phyloP scores from a whole-genome alignment of 2,797 vertebrate genomes.

The Lindbergichthys nudifrons region DNA sequence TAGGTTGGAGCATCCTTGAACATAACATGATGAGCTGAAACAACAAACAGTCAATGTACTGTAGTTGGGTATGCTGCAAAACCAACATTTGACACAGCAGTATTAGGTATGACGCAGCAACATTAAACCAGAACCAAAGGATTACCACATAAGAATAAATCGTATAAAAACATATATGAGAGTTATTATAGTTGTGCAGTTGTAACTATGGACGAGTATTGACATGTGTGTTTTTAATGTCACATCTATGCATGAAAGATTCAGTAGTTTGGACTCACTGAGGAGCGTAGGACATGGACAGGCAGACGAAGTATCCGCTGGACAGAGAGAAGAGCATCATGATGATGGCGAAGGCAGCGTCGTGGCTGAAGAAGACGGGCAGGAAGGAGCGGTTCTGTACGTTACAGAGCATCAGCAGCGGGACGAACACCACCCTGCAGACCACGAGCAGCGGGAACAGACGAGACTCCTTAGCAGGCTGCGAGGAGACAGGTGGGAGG shows the following conservation, averaged over 20 bases:
- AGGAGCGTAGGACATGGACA: constrained; percentile 90
- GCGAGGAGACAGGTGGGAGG: not conserved
- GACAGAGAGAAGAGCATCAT: constrained; percentile 88
- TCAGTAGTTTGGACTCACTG: constrained; percentile 77
- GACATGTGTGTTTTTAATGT: not conserved
- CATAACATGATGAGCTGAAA: not conserved
- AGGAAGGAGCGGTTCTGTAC: constrained; percentile 77
- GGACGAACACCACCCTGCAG: constrained; percentile 86
- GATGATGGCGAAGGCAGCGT: constrained; percentile 81
- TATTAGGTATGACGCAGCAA: too few species aligned
- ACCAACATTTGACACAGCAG: too few species aligned
- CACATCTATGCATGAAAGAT: not conserved
- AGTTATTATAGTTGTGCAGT: not conserved
- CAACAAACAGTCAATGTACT: not conserved
- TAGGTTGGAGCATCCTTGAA: not conserved
- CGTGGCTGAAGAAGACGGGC: constrained; percentile 82
- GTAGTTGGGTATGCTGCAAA: not conserved
- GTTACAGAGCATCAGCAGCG: constrained; percentile 90
- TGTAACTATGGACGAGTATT: not conserved
- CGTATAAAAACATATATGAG: not conserved
- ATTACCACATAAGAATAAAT: not conserved
- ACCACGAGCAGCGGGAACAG: constrained; percentile 86
- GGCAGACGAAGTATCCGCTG: constrained; percentile 91
- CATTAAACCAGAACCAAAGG: not conserved
- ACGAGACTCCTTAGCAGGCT: constrained; percentile 86